Evolutionary conservation across 1,140 invertebrate genomes (phyloP), one percentile per base, ranked within the genome.

Genomic region (Arctopsyche grandis): DNA sequence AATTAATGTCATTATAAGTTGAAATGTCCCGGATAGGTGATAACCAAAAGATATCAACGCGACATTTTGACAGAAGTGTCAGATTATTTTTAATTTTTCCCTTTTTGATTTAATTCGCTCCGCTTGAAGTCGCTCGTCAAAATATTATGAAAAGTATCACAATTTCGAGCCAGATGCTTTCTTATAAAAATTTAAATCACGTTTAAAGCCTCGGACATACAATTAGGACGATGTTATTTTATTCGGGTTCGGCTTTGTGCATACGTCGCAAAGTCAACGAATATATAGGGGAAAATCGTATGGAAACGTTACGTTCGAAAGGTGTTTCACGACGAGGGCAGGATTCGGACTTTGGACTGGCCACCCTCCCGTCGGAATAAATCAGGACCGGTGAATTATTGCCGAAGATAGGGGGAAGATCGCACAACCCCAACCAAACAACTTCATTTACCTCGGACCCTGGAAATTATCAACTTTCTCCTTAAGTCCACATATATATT

Each of bases 391-490:
- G 52, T 76, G 48, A 76, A 63, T 76, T 76, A 76, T 29, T 7
- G 70, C 9, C 14, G 43, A 24, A 56, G 56, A 76, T 76, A 76
- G 74, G 48, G 48, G 43, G 21, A 74, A 74, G 70, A 74, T 74
- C 70, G 43, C 43, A 9, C 38, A 4, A 26, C 19, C 26, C 48
- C 43, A 24, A 74, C 44, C 56, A 29, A 21, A 76, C 74, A 76
- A 76, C 74, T 76, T 76, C 74, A 76, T 76, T 76, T 76, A 76
- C 24, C 38, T 63, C 52, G 29, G 52, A 60, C 74, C 16, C 4
- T 48, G 69, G 16, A 71, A 71, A 71, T 48, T 44, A 71, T 66
- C 63, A 66, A 21, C 56, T 0, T 60, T 60, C 9, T n/a, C n/a
- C n/a, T n/a, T n/a, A n/a, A n/a, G n/a, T n/a, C n/a, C n/a, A n/a